Base-by-base conservation (phyloP, 1,140 invertebrate genomes). In the Leguminivora glycinivorella region DNA sequence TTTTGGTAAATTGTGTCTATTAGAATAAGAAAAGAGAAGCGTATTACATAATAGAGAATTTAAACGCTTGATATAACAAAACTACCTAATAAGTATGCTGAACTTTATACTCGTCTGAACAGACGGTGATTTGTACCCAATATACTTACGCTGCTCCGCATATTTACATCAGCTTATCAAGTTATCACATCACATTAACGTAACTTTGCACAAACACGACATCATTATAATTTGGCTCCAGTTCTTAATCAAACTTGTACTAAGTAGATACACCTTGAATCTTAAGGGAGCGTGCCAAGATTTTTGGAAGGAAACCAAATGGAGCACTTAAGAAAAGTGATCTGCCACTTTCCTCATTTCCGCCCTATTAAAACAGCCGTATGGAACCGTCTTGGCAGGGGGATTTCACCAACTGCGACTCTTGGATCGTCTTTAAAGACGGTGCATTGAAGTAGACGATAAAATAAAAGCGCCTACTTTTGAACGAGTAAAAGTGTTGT, bases 291-390 rank as follows among this genome's bases (percentile, higher is more conserved):
- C 4, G 25, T 29, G 58, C 22, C 58, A 63, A 63, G 26, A 17
- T 63, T 63, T 63, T 63, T 63, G 58, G 58, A 63, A 63, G 26
- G 26, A 26, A 26, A 63, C 58, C 58, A 63, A 63, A 63, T 63
- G 58, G 25, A n/a, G 26, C 26, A 31, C 58, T 63, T 29, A 17
- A 17, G 25, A 52, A 17, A 63, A 31, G n/a, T 29, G 58, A 63
- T 63, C 22, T 29, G 25, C 47, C 17, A 52, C 47, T 52, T 52
- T 22, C 6, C 47, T 52, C 17, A 52, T 52, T 52, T 52, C 47
- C 47, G 47, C 47, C 47, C 25, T 63, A 26, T 63, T 29, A 29
- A 31, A 31, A 29, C 25, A 26, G 26, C 12, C 58, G 12, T 63
- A 63, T 10, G 58, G 17, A n/a, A 29, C 58, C 14, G 25, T 29